Evolutionary conservation across 2,113 vertebrate genomes (phyloP).

Genomic region (Coregonus clupeaformis): DNA sequence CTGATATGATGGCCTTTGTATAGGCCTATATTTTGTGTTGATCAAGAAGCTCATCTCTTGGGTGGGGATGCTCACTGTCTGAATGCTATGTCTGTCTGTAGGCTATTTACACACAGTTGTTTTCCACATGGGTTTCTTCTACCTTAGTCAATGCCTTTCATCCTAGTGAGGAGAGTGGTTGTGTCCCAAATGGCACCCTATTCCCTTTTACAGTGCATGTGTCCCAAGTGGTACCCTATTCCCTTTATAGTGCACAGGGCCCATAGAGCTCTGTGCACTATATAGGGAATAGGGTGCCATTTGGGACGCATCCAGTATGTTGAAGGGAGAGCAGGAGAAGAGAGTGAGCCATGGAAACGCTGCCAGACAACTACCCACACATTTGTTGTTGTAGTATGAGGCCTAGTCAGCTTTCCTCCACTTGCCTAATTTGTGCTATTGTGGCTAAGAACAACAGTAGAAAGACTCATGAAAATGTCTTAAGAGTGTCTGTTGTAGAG

Average conservation of each 20-base stretch:
- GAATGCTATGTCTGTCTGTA: neutral
- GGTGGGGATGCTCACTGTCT: no score
- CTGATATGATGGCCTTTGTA: no score
- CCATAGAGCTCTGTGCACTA: slow-evolving; percentile 36
- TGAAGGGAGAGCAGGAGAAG: slow-evolving; percentile 12
- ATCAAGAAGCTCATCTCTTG: no score
- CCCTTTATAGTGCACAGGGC: neutral
- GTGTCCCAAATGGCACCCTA: no score
- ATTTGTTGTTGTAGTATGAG: slow-evolving; percentile 42
- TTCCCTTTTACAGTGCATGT: neutral
- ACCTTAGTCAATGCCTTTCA: neutral
- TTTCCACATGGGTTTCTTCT: neutral
- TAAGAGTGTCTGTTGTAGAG: neutral
- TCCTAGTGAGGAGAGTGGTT: neutral
- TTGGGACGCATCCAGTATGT: neutral
- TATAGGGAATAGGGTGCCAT: neutral
- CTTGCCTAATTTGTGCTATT: slow-evolving; percentile 57
- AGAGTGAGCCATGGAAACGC: slow-evolving; percentile 54
- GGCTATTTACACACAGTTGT: neutral
- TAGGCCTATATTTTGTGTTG: no score
- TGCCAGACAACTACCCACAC: slow-evolving; percentile 60
- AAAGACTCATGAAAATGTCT: slow-evolving; percentile 21
- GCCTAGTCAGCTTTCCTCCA: slow-evolving; percentile 41
- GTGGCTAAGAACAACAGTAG: slow-evolving; percentile 46
- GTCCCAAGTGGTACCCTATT: no score